These are phyloP conservation scores for Drosophila rhopaloa DNA, from an alignment of 1,140 invertebrate genomes.

Conservation along the genomic window DNA sequence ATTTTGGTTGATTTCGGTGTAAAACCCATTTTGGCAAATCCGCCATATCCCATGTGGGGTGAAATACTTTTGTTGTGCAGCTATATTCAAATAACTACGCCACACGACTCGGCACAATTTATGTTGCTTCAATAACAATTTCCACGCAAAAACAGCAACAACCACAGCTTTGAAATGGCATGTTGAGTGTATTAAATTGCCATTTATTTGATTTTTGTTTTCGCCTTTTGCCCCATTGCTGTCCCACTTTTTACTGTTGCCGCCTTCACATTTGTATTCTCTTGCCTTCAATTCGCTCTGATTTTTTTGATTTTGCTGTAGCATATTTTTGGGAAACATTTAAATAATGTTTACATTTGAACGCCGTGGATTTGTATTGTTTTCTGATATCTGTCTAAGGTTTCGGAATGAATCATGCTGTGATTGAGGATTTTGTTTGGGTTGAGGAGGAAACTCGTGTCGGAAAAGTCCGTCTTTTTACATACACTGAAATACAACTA, in stretches of 20 bases:
- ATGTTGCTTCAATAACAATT: conserved; percentile 81
- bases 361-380: conserved; percentile 69
- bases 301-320: conserved; percentile 40
- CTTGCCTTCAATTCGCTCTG: not conserved
- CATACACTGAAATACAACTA: not conserved
- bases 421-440: conserved; percentile 30
- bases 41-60: conserved; percentile 22
- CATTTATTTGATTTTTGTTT: conserved; percentile 81
- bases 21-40: conserved; percentile 46
- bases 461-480: not conserved
- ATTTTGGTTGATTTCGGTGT: conserved; percentile 48
- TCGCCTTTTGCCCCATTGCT: conserved; percentile 34
- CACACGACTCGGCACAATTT: conserved; percentile 70
- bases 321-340: conserved; percentile 73
- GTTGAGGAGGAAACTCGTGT: not conserved
- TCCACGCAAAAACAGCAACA: conserved; percentile 51
- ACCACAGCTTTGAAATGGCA: conserved; percentile 53
- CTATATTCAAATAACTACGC: conserved; percentile 68
- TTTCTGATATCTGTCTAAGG: conserved; percentile 56
- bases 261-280: conserved; percentile 14
- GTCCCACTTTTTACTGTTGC: conserved; percentile 46
- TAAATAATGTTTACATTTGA: conserved; percentile 76
- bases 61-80: conserved; percentile 31
- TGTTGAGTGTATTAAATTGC: conserved; percentile 81
- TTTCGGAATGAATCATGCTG: conserved; percentile 44